Evolutionary conservation across 2,113 vertebrate species (phyloP).

Genomic region (Eulemur macaco): DNA sequence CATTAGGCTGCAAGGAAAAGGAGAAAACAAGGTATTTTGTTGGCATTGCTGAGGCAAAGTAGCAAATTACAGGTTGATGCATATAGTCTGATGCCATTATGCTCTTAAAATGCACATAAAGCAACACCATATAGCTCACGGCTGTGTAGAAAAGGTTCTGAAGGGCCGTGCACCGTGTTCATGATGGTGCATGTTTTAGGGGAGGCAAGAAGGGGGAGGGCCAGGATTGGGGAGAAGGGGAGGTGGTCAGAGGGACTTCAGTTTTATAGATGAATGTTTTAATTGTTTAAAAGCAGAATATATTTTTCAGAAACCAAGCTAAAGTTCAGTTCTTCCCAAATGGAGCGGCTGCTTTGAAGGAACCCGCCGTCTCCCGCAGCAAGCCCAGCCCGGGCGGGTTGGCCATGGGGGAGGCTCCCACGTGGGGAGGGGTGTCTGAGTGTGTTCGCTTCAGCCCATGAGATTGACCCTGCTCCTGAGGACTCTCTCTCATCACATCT

Average conservation of each 20-base stretch:
- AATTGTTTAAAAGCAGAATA: neutral
- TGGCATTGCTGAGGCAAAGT: neutral
- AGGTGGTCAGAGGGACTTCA: neutral
- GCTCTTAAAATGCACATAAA: neutral
- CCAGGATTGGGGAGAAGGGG: neutral
- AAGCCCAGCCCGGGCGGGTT: neutral
- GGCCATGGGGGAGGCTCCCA: fast-evolving
- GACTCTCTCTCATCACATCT: neutral
- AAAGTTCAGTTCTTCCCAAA: neutral
- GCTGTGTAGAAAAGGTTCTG: neutral
- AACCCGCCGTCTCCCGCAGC: too few species aligned
- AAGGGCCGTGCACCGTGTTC: neutral
- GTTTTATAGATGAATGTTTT: neutral
- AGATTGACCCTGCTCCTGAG: neutral
- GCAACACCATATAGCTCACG: neutral
- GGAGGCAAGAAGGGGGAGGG: too few species aligned
- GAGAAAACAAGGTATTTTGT: fast-evolving
- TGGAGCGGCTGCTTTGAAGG: neutral
- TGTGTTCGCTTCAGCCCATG: neutral
- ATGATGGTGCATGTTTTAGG: neutral
- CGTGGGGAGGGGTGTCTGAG: neutral
- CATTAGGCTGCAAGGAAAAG: fast-evolving
- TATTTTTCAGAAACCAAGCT: neutral
- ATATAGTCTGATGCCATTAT: neutral
- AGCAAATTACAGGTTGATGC: neutral